phyloP scores from a whole-genome alignment of 2,888 invertebrate species.

The Habrosyne pyritoides region DNA sequence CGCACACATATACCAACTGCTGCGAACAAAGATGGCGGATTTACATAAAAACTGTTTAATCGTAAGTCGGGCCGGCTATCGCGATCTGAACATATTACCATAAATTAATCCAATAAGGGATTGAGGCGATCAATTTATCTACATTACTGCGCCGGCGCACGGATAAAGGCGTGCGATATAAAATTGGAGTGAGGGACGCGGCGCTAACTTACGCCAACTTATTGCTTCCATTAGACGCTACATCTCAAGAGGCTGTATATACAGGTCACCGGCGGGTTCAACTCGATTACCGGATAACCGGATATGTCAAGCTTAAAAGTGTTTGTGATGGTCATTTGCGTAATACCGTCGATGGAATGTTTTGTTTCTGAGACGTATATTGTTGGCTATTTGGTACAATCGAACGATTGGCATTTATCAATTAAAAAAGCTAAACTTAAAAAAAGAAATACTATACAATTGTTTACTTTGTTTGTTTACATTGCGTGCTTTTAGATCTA shows the following conservation, averaged over 20 bases:
- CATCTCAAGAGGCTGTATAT: slow-evolving; percentile 14
- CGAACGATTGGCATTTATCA: too few relatives aligned
- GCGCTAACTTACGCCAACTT: slow-evolving; percentile 52
- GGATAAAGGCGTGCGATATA: slow-evolving; percentile 41
- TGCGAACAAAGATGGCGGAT: slow-evolving; percentile 73
- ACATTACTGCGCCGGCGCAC: slow-evolving; percentile 65
- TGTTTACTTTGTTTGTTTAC: too few relatives aligned
- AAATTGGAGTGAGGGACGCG: slow-evolving; percentile 26
- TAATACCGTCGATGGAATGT: too few relatives aligned
- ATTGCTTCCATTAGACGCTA: slow-evolving; percentile 55
- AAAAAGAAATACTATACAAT: too few relatives aligned
- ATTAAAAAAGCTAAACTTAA: too few relatives aligned
- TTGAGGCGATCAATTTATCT: slow-evolving; percentile 70
- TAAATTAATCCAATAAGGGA: slow-evolving; percentile 74
- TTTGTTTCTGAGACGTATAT: too few relatives aligned
- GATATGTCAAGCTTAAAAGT: neutral
- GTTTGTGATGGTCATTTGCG: neutral
- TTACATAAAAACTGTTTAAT: slow-evolving; percentile 79
- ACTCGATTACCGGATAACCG: neutral
- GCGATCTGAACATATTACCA: slow-evolving; percentile 73
- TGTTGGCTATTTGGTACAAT: too few relatives aligned
- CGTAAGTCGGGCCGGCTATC: slow-evolving; percentile 72
- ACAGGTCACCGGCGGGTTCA: slow-evolving; percentile 10
- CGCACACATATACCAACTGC: slow-evolving; percentile 49
- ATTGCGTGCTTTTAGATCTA: too few relatives aligned